Base-by-base conservation (phyloP, 2,888 invertebrate genomes). In the Acleris cristana region DNA sequence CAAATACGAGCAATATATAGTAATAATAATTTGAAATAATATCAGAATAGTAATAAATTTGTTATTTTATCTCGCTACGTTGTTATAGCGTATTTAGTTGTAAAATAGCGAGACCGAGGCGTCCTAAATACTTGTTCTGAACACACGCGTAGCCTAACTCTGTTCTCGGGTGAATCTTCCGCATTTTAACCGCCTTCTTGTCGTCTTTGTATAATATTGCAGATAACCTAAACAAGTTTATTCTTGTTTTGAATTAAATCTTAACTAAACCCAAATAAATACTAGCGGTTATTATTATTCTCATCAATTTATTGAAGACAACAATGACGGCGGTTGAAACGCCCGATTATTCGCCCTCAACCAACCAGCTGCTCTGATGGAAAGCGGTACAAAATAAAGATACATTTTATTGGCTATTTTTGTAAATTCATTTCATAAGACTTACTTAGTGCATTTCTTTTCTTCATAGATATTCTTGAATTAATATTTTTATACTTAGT, bases 1-100 rank as follows among this genome's bases (percentile, higher is more conserved):
- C 92, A 92, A 92, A 92, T 82, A 89, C 84, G 86, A 92, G 92
- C 92, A 92, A 92, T 92, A 92, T 92, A 92, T 89, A 84, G 85
- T 85, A 83, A 75, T 84, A 82, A 74, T 84, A 83, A 87, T 84
- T 88, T 88, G 79, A 84, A 86, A 82, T 83, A 84, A 73, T 82
- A 82, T 73, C 66, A 68, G 66, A 70, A 69, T 73, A 70, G 70
- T 54, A 65, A 71, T 85, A 87, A 76, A 81, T 78, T 86, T 82
- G 85, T 88, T 89, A 85, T 83, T 87, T 88, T 88, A 85, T 86
- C 84, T 88, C 75, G 77, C 80, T 79, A 82, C 79, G 87, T 87
- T 90, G 88, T 87, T 90, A 90, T 85, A 88, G 83, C 77, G 80
- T 84, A 84, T 86, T 67, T 87, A 87, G 85, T 86, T 86, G 79